Evolutionary conservation across 2,888 invertebrate genomes (phyloP), one percentile per base, ranked within the genome.

Genomic region (Synanthedon tipuliformis): DNA sequence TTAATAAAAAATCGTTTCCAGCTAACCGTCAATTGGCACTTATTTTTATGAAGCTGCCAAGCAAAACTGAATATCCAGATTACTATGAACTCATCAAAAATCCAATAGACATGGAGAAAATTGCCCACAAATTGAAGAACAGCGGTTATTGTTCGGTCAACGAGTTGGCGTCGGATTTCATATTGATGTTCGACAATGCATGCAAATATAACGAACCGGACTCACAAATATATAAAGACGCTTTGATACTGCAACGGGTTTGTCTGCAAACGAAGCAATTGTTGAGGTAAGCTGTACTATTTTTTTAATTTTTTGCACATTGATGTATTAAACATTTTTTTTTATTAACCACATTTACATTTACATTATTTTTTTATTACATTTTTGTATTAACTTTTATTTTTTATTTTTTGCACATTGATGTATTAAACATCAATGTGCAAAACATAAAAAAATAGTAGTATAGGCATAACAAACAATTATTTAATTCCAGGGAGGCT

Each of bases 161-260:
- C 61, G 97, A 97, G 59, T 79, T 98, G 52, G 94, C 95, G 0
- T 90, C 93, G 0, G 98, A 98, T 81, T 93, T 98, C 63, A 90
- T 95, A 63, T 83, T 96, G 51, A 97, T 98, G 96, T 94, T 97
- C 64, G 96, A 96, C 67, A 98, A 98, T 75, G 98, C 98, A 1
- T 98, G 97, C 88, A 97, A 96, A 73, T 98, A 96, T 72, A 98
- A 98, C 75, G 98, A 98, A 71, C 98, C 98, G 0, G 98, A 98
- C 71, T 98, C 98, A 0, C 95, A 96, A 78, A 96, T 98, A 59
- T 98, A 98, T 75, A 98, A 98, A 85, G 98, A 99, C 79, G 97
- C 98, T 0, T 86, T 99, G 62, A 93, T 96, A 23, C 80, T 99
- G 65, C 98, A 99, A 81, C 90, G 96, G 59, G 90, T 98, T 51